Conservation (phyloP, 2,113 vertebrate species). For the Chunga burmeisteri region DNA sequence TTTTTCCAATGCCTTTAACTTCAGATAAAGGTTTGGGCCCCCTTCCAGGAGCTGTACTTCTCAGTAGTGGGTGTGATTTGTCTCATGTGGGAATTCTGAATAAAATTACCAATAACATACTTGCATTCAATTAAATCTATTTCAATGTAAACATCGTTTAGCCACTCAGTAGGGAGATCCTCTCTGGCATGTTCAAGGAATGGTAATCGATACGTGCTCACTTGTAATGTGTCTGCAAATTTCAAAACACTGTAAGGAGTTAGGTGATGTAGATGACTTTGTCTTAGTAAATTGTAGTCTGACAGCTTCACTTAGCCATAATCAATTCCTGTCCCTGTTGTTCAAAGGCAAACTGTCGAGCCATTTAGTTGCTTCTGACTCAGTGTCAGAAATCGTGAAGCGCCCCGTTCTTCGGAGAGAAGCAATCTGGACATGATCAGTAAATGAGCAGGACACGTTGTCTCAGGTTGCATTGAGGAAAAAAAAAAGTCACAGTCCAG, state of each 20-base stretch:
- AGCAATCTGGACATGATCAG: neutral
- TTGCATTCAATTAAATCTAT: slow-evolving; percentile 25
- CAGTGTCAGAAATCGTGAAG: slow-evolving; percentile 29
- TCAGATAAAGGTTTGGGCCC: neutral
- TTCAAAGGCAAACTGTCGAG: slow-evolving; percentile 14
- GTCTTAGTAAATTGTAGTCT: slow-evolving; percentile 25
- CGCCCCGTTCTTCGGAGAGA: neutral
- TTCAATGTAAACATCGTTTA: slow-evolving; percentile 17
- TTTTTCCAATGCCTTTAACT: neutral
- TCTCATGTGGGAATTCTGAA: neutral
- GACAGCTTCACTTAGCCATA: slow-evolving; percentile 4
- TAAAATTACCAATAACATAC: slow-evolving; percentile 22
- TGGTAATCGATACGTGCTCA: neutral
- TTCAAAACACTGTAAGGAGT: neutral
- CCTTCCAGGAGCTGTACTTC: neutral
- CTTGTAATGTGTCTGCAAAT: neutral
- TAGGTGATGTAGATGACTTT: slow-evolving; percentile 25
- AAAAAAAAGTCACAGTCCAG: neutral
- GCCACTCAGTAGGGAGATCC: slow-evolving; percentile 22
- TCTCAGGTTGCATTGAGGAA: neutral
- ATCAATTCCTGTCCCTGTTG: neutral
- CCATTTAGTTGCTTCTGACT: slow-evolving; percentile 9
- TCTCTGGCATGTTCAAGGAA: neutral
- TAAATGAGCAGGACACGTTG: neutral
- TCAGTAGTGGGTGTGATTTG: neutral